Percentiles rank a stretch among this genome's conserved stretches.
Evolutionary conservation across 64 coral and sea anemone species (phyloP).

Genomic region (Montipora efflorescens): DNA sequence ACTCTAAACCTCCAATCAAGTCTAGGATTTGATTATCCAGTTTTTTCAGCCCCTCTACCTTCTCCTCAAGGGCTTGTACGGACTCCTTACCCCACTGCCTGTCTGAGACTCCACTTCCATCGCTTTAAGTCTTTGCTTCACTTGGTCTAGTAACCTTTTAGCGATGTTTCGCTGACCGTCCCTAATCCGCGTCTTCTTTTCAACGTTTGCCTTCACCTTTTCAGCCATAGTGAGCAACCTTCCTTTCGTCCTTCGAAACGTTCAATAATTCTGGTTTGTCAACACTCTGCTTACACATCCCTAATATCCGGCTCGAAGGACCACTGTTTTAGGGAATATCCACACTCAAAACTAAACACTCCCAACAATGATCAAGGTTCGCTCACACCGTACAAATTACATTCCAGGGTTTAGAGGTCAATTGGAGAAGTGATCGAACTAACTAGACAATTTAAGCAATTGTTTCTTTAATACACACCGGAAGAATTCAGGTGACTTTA

Average conservation of each 20-base stretch:
- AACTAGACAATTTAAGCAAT: too few species aligned
- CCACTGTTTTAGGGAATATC: conserved; percentile 4
- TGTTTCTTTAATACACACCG: too few species aligned
- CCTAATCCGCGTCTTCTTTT: background rate
- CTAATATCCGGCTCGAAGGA: conserved; percentile 4
- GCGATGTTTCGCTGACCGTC: background rate
- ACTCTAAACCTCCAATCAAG: background rate
- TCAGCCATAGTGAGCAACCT: background rate
- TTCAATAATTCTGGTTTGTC: too few species aligned
- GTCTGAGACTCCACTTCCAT: background rate
- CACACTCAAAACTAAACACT: background rate
- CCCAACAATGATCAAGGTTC: background rate
- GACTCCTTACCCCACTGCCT: background rate
- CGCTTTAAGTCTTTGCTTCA: background rate
- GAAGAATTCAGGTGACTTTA: too few species aligned
- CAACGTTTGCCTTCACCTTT: background rate
- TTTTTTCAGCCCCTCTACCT: background rate
- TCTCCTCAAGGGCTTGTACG: background rate
- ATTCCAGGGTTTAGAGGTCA: too few species aligned
- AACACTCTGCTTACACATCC: background rate
- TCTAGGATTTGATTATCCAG: background rate
- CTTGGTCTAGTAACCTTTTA: background rate
- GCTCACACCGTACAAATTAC: too few species aligned
- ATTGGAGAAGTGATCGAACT: too few species aligned
- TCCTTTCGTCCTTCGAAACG: background rate